These are phyloP conservation scores for Argyresthia goedartella DNA, from an alignment of 2,888 invertebrate species.

Conservation along the genomic window DNA sequence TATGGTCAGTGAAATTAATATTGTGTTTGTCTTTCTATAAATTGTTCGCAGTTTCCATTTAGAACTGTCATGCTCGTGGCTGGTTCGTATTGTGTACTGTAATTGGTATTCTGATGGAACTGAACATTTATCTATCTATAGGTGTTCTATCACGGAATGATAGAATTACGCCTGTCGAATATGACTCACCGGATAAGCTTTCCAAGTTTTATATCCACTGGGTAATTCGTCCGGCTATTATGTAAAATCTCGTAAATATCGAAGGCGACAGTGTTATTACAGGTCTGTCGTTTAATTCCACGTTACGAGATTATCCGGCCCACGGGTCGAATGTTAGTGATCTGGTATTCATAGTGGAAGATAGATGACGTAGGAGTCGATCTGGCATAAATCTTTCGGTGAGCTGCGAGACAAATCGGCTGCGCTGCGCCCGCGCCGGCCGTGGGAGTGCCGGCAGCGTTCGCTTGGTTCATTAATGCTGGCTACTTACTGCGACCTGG, in stretches of 20 bases:
- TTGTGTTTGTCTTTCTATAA: constrained; percentile 2
- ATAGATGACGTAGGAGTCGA: constrained; percentile 7
- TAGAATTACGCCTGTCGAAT: too few relatives aligned
- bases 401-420: constrained; percentile 12
- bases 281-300: too few relatives aligned
- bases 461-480: constrained; percentile 21
- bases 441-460: background rate
- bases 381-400: constrained; percentile 12
- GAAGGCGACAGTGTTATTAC: too few relatives aligned
- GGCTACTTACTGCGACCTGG: constrained; percentile 19
- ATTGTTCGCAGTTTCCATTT: background rate
- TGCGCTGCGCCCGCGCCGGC: background rate
- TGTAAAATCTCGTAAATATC: too few relatives aligned
- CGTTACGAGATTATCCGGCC: too few relatives aligned
- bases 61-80: background rate
- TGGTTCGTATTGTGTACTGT: background rate
- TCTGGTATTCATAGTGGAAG: background rate
- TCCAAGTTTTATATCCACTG: too few relatives aligned
- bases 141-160: too few relatives aligned
- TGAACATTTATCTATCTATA: background rate
- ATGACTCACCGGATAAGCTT: too few relatives aligned
- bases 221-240: too few relatives aligned
- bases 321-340: too few relatives aligned
- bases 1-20: constrained; percentile 5
- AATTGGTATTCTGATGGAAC: background rate